phyloP scores from a whole-genome alignment of 2,888 invertebrate species.

The Belgica antarctica region DNA sequence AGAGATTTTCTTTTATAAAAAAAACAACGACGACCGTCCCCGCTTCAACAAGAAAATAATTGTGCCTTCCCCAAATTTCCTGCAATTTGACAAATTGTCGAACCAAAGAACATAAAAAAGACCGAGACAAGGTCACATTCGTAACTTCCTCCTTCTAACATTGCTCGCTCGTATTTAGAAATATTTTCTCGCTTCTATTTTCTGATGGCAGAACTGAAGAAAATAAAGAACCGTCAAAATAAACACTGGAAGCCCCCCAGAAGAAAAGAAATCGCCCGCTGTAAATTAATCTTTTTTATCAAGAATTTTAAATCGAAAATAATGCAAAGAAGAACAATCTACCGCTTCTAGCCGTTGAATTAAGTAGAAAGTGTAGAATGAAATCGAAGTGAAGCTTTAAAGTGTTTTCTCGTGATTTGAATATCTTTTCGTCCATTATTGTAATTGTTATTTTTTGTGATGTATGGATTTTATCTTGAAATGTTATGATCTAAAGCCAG shows the following conservation, averaged over 20 bases:
- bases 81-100: neutral
- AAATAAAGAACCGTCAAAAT: neutral
- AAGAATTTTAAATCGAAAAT: neutral
- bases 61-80: neutral
- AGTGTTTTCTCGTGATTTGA: neutral
- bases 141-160: neutral
- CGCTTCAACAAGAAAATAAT: neutral
- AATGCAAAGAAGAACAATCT: neutral
- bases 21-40: too few species aligned
- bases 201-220: neutral
- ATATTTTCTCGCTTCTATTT: neutral
- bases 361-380: neutral
- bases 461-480: too few species aligned
- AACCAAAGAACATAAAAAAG: neutral
- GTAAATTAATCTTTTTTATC: neutral
- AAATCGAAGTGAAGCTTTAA: neutral
- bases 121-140: neutral
- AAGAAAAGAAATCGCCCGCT: neutral
- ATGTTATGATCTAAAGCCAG: too few species aligned
- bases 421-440: neutral
- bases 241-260: neutral
- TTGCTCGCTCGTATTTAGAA: neutral
- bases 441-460: neutral
- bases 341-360: neutral
- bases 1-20: neutral